Percentiles rank a stretch among this genome's conserved stretches.
These are phyloP conservation scores for Diorhabda sublineata DNA, from an alignment of 1,140 invertebrate species.

Conservation along the genomic window DNA sequence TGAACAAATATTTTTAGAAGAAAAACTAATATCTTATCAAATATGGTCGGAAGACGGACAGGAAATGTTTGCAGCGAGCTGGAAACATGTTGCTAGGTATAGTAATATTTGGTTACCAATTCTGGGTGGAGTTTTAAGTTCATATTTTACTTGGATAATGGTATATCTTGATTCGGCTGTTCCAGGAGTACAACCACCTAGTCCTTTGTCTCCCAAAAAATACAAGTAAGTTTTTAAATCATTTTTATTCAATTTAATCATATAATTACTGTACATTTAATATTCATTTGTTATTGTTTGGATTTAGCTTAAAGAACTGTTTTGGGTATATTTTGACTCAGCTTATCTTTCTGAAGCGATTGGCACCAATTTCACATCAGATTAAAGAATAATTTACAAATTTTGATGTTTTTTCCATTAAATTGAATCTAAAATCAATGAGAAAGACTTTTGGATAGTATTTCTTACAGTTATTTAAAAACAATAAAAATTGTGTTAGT, in stretches of 20 bases:
- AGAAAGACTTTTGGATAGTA: too few species aligned
- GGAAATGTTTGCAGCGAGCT: conserved; percentile 34
- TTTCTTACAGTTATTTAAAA: too few species aligned
- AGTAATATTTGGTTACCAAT: conserved; percentile 42
- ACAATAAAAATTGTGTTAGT: too few species aligned
- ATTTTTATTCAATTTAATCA: neutral
- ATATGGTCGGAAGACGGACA: conserved; percentile 35
- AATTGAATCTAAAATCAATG: too few species aligned
- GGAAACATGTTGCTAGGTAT: conserved; percentile 34
- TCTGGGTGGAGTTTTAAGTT: conserved; percentile 39
- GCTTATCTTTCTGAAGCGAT: too few species aligned
- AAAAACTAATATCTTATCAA: conserved; percentile 35
- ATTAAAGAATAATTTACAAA: too few species aligned
- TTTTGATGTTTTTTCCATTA: too few species aligned
- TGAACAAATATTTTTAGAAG: conserved; percentile 31
- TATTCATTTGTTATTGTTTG: conserved; percentile 1
- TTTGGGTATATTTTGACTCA: too few species aligned
- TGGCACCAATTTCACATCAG: too few species aligned
- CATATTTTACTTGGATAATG: conserved; percentile 48
- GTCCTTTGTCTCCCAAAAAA: conserved; percentile 48
- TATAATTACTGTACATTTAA: neutral
- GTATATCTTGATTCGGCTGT: conserved; percentile 52
- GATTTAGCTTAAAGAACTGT: too few species aligned
- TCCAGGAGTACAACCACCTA: conserved; percentile 50
- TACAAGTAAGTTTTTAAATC: conserved; percentile 33